A percentile compares a stretch with the other conserved stretches of the same genome.
Conservation (phyloP, 2,797 vertebrate genomes). For the Artibeus lituratus region DNA sequence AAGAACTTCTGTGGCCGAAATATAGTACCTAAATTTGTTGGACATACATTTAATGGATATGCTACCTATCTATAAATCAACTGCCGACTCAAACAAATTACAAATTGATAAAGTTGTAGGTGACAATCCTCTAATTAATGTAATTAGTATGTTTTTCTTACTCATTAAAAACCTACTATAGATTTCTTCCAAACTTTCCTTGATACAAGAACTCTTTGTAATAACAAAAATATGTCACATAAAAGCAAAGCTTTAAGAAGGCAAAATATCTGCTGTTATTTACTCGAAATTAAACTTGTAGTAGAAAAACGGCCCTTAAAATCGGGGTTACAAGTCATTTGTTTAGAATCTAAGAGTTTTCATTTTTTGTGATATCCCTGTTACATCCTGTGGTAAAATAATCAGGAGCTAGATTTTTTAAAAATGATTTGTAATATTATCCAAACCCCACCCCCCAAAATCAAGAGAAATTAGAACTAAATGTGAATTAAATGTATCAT, state of each 20-base stretch:
- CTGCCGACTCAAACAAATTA: constrained; percentile 29
- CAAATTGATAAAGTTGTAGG: constrained; percentile 26
- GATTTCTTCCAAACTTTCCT: constrained; percentile 65
- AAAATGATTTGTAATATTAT: constrained; percentile 56
- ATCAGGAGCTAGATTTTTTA: constrained; percentile 15
- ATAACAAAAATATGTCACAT: constrained; percentile 65
- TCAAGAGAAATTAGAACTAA: constrained; percentile 76
- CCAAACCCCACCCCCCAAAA: constrained; percentile 1
- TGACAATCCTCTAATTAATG: background rate
- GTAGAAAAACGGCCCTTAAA: constrained; percentile 45
- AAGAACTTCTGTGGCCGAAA: constrained; percentile 34
- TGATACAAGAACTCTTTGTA: constrained; percentile 60
- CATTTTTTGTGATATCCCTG: constrained; percentile 53
- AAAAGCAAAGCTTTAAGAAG: constrained; percentile 54
- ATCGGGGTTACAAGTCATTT: constrained; percentile 15
- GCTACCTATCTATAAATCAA: constrained; percentile 7
- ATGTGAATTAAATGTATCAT: constrained; percentile 71
- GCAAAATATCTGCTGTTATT: constrained; percentile 55
- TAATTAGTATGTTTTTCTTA: constrained; percentile 29
- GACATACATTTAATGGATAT: constrained; percentile 14
- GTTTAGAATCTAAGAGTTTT: constrained; percentile 51
- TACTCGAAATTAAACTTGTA: constrained; percentile 44
- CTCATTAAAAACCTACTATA: constrained; percentile 49
- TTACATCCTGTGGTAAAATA: constrained; percentile 49
- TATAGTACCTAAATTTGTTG: constrained; percentile 25